These are phyloP conservation scores for Drosophila pegasa DNA, from an alignment of 2,888 invertebrate genomes.

Conservation along the genomic window DNA sequence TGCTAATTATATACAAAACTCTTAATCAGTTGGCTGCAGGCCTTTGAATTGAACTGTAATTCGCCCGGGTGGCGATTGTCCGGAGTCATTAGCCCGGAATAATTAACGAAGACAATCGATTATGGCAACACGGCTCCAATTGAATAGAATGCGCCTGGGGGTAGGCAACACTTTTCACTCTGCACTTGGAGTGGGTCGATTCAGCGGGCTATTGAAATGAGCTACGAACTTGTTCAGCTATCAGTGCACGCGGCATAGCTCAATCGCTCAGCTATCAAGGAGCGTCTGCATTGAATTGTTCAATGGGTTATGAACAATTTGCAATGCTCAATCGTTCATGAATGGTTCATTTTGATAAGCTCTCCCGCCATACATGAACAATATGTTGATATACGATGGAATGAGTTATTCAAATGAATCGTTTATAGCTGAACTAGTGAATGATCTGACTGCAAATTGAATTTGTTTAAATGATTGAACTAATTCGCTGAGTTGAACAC, in stretches of 20 bases:
- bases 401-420: background rate
- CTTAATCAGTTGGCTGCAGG: constrained; percentile 5
- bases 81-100: constrained; percentile 30
- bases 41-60: constrained; percentile 12
- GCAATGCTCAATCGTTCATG: background rate
- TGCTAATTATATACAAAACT: constrained; percentile 9
- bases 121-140: constrained; percentile 37
- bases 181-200: background rate
- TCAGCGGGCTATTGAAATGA: background rate
- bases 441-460: background rate
- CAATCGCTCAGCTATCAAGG: background rate
- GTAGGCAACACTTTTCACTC: constrained; percentile 30
- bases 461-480: background rate
- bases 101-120: constrained; percentile 52
- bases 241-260: background rate
- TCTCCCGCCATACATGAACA: background rate
- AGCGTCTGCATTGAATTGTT: background rate
- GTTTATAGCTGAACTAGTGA: background rate
- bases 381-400: background rate
- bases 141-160: constrained; percentile 24
- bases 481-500: background rate
- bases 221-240: background rate
- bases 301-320: constrained; percentile 5
- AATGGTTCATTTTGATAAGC: background rate
- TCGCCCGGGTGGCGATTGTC: constrained; percentile 33